Base-by-base conservation (phyloP, 2,113 vertebrate genomes). In the Hypanus sabinus region DNA sequence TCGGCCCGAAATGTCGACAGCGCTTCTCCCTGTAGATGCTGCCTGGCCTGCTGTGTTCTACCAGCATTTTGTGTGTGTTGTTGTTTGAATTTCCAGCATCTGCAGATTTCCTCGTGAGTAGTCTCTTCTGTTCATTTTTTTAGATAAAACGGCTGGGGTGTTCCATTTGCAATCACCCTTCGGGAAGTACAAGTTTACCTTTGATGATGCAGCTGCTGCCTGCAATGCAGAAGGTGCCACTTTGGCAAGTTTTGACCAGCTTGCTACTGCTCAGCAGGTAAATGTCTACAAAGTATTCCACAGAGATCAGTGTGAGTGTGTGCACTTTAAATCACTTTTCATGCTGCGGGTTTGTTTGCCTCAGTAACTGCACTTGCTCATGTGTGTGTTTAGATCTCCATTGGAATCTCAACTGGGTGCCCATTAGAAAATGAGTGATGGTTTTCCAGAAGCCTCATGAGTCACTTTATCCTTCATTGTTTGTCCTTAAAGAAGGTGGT, bases 261-360 rank as follows among this genome's bases (percentile, higher is more conserved):
- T 99, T 68, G 97, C 97, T 0, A 97, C 98, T 16, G 99, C 98
- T 0, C 98, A 99, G 94, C 98, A 99, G 98, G 99, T 99, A 94
- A 93, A 65, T 12, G 18, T 60, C 75, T 55, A 27, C 27, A 16
- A 46, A 65, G 60, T 60, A 24, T n/a, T 46, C 24, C 27, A 27
- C 91, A 73, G 38, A 73, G 70, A 18, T 71, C 65, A 92, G 62
- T 85, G 81, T 36, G 10, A 36, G 2, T 71, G 90, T 38, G 18
- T 38, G 9, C 16, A 12, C 57, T 16, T n/a, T 90, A 33, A 90
- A 55, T 85, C 3, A 30, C 24, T 24, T 85, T 57, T 85, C n/a
- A 57, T 57, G 24, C 46, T 57, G 46, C 27, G 46, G 38, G 22
- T 57, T 57, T 24, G 10, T 2, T 83, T 5, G 7, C 79, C 38